Percentiles rank a stretch among this genome's conserved stretches.
Evolutionary conservation across 2,888 invertebrate genomes (phyloP).

Genomic region (Ceramica pisi): DNA sequence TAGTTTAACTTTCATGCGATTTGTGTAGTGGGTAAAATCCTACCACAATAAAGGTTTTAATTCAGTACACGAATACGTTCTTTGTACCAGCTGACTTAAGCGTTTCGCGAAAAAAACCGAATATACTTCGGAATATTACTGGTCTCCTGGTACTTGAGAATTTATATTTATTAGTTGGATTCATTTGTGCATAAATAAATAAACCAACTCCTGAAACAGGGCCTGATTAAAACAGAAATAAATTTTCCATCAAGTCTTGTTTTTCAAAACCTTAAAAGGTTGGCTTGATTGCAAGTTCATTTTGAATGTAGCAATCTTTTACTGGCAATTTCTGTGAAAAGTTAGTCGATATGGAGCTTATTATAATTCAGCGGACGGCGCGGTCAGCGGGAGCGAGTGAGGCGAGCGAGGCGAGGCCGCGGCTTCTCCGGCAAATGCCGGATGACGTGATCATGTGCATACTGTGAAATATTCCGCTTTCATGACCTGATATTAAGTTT

Average conservation of each 20-base stretch:
- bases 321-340: slow-evolving; percentile 49
- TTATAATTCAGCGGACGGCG: slow-evolving; percentile 67
- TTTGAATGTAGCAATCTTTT: slow-evolving; percentile 64
- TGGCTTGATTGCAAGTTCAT: slow-evolving; percentile 43
- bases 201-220: background rate
- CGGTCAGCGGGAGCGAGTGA: slow-evolving; percentile 41
- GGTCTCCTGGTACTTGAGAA: too few relatives aligned
- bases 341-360: slow-evolving; percentile 63
- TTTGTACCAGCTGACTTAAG: background rate
- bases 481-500: slow-evolving; percentile 32
- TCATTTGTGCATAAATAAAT: too few relatives aligned
- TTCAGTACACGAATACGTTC: background rate
- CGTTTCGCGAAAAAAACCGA: too few relatives aligned
- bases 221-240: background rate
- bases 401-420: slow-evolving; percentile 24
- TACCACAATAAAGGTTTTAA: background rate
- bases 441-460: slow-evolving; percentile 51
- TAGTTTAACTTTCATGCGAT: slow-evolving; percentile 1
- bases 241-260: background rate
- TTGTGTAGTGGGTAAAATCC: background rate
- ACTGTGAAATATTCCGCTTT: slow-evolving; percentile 52
- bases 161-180: too few relatives aligned
- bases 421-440: slow-evolving; percentile 30
- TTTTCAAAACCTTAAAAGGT: slow-evolving; percentile 7
- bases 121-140: too few relatives aligned